Evolutionary conservation across 2,888 invertebrate species (phyloP).

Genomic region (Marronus borbonicus): DNA sequence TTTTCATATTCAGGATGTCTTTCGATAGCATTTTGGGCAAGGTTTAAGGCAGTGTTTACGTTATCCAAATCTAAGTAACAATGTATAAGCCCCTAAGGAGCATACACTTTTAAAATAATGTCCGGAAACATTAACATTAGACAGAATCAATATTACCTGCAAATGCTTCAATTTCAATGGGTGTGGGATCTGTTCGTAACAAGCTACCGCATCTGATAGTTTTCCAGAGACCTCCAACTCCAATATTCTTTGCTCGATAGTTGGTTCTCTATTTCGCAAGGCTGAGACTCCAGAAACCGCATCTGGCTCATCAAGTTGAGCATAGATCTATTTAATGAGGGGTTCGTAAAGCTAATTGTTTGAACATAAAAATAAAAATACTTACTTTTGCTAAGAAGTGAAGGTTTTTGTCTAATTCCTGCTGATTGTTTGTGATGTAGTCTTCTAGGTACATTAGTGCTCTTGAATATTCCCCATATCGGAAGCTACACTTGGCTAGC

Average conservation of each 20-base stretch:
- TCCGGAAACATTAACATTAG: neutral
- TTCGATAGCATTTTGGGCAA: slow-evolving; percentile 80
- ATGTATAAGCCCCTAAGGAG: slow-evolving; percentile 83
- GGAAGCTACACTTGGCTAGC: slow-evolving; percentile 82
- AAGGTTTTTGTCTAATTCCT: slow-evolving; percentile 75
- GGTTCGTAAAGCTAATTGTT: neutral
- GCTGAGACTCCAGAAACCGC: slow-evolving; percentile 88
- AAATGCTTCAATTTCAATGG: slow-evolving; percentile 69
- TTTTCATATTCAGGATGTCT: slow-evolving; percentile 75
- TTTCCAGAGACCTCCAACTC: slow-evolving; percentile 89
- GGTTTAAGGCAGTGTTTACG: slow-evolving; percentile 85
- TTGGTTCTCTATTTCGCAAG: slow-evolving; percentile 83
- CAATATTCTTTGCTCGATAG: slow-evolving; percentile 86
- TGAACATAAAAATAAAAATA: slow-evolving; percentile 5
- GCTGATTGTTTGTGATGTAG: slow-evolving; percentile 76
- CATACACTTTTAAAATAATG: neutral
- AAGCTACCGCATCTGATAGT: slow-evolving; percentile 87
- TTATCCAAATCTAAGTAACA: slow-evolving; percentile 91
- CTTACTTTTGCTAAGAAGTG: slow-evolving; percentile 75
- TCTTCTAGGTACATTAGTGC: slow-evolving; percentile 84
- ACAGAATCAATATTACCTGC: slow-evolving; percentile 60
- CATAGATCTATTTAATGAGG: slow-evolving; percentile 78
- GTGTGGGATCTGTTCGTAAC: slow-evolving; percentile 87
- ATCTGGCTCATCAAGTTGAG: slow-evolving; percentile 91
- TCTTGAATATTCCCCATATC: slow-evolving; percentile 82